Percentiles rank a stretch among this genome's conserved stretches.
These are phyloP conservation scores for Cepaea nemoralis DNA, from an alignment of 1,140 invertebrate species.

Conservation along the genomic window DNA sequence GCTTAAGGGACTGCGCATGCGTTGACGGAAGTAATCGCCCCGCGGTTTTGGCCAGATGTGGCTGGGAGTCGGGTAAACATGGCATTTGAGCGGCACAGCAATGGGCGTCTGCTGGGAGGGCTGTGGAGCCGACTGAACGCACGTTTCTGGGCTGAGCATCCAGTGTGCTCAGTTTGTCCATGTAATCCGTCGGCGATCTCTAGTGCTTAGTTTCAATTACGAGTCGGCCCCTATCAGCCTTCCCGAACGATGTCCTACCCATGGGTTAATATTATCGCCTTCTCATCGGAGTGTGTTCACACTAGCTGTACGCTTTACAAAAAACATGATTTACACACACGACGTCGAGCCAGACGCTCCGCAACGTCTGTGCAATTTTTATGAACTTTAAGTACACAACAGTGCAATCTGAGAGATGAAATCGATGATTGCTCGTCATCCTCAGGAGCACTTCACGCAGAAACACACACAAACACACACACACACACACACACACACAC, in stretches of 20 bases:
- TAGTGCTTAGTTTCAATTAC: constrained; percentile 26
- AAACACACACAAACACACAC: constrained; percentile 2
- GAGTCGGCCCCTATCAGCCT: constrained; percentile 4
- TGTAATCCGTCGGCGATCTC: constrained; percentile 21
- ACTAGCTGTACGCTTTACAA: neutral
- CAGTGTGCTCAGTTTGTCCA: constrained; percentile 11
- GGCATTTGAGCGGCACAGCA: constrained; percentile 26
- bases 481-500: neutral
- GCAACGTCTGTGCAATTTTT: neutral
- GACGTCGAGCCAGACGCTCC: neutral
- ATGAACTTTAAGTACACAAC: neutral
- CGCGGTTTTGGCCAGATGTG: constrained; percentile 31
- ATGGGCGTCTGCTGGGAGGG: constrained; percentile 2
- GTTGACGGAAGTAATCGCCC: constrained; percentile 33
- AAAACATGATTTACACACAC: constrained; percentile 12
- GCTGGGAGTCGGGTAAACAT: constrained; percentile 20
- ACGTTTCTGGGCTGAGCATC: neutral
- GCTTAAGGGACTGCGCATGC: constrained; percentile 32
- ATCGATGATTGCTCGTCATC: neutral
- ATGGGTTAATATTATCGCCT: constrained; percentile 8
- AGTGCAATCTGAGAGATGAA: neutral
- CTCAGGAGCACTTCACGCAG: too few relatives aligned
- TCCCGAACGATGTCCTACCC: neutral
- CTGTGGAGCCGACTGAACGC: neutral
- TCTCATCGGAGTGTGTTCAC: neutral